Base-by-base conservation (phyloP, 1,140 invertebrate species). In the Grapholita molesta region DNA sequence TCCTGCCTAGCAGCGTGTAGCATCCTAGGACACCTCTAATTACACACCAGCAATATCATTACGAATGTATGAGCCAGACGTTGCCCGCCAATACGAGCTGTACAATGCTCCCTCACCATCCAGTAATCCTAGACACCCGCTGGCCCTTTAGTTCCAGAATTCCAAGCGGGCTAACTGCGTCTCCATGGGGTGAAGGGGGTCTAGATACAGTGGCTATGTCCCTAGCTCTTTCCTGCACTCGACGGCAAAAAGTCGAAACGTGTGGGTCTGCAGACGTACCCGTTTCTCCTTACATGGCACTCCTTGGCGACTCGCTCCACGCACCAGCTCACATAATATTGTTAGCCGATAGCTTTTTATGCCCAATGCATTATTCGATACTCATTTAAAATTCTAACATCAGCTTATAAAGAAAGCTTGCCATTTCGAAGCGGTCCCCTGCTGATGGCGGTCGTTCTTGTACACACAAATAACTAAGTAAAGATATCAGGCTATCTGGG, bases 331-430 rank as follows among this genome's bases (percentile, higher is more conserved):
- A 88, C 88, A 88, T 88, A 89, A 90, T 91, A 91, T 89, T 85
- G 89, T 90, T 90, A 88, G 88, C 80, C 85, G 87, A 91, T 91
- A 89, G 86, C 86, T 91, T 91, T 91, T 91, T 90, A 90, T 89
- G 84, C 83, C 83, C 83, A 81, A 87, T 90, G 86, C 89, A 91
- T 91, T 89, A 89, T 91, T 91, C 87, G 89, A 90, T 86, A 85
- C 86, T 90, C 89, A 91, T 91, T 91, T 91, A 89, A 91, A 91
- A 91, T 91, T 90, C 88, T 91, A 91, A 91, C 87, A 84, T 88
- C 82, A 83, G 69, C 85, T 82, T 88, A 88, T 87, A 87, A 89
- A 88, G 85, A 87, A 84, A 88, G 86, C 77, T 83, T 68, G 89
- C 89, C 89, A 91, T 91, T 91, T 88, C 84, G 78, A 85, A 79